Evolutionary conservation across 2,797 vertebrate species (phyloP).

Genomic region (Echeneis naucrates): DNA sequence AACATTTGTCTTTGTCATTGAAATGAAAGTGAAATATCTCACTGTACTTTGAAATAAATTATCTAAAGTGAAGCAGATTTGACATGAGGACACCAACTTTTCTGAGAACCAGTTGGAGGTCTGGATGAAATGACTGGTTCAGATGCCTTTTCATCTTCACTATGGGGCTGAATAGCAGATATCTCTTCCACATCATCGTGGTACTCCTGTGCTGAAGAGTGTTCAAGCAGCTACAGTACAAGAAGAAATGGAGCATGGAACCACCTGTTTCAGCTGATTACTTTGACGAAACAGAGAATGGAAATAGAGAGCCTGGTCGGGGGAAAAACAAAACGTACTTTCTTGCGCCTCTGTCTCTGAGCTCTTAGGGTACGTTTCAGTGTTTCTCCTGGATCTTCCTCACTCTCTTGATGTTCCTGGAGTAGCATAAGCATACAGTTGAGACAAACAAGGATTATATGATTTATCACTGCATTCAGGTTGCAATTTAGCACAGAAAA

Average conservation of each 20-base stretch:
- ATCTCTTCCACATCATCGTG: conserved; percentile 52
- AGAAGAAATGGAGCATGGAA: conserved; percentile 9
- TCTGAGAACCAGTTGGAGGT: conserved; percentile 56
- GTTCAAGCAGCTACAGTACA: conserved; percentile 63
- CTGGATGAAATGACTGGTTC: conserved; percentile 38
- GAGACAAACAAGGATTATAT: neutral
- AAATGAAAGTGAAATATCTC: neutral
- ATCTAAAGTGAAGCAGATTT: neutral
- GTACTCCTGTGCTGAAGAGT: conserved; percentile 44
- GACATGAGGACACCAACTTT: conserved; percentile 57
- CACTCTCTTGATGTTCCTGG: conserved; percentile 76
- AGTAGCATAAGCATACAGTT: conserved; percentile 17
- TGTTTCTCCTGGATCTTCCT: conserved; percentile 76
- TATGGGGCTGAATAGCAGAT: conserved; percentile 37
- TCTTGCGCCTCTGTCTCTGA: conserved; percentile 83
- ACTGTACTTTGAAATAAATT: neutral
- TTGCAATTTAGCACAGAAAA: conserved; percentile 3
- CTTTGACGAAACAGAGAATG: neutral
- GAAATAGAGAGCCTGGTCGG: neutral
- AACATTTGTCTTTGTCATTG: neutral
- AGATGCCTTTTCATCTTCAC: conserved; percentile 41
- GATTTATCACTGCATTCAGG: conserved; percentile 12
- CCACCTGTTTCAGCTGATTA: neutral
- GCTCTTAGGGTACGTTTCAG: conserved; percentile 80
- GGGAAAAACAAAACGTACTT: conserved; percentile 69